Evolutionary conservation across 1,140 invertebrate species (phyloP), one percentile per base, ranked within the genome.

Genomic region (Charaxes varanes): DNA sequence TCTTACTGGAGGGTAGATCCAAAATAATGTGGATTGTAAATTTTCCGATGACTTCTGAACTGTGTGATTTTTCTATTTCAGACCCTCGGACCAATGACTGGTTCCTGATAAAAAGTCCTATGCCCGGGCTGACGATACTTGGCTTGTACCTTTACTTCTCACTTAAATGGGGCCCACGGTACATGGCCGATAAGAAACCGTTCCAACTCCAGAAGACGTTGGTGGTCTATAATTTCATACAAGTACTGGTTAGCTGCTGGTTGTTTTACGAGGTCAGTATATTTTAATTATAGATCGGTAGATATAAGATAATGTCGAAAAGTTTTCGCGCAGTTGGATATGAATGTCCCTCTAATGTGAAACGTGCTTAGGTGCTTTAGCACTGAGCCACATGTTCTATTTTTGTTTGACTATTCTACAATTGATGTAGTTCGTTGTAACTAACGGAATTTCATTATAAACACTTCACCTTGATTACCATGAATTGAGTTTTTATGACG

Each of bases 51-150:
- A n/a, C n/a, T n/a, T n/a, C n/a, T n/a, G n/a, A n/a, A n/a, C n/a
- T n/a, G n/a, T n/a, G n/a, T n/a, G n/a, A n/a, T n/a, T 42, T 37
- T 42, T 12, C 21, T 13, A 16, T 27, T 85, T 24, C 71, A 94
- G 93, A 95, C 88, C 87, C 87, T 2, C 88, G 95, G 54, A 94
- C 94, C 19, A 92, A 90, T 52, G 88, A 94, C 49, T 96, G 94
- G 94, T 91, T 93, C 45, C 76, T 97, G 6, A 93, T 96, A 78
- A 86, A 86, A 11, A 90, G 90, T 2, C 93, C 93, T 0, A 76
- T 91, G 10, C 93, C 93, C 0, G 92, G 93, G 0, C 59, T 91
- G 2, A 87, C 86, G 14, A 89, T 93, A 15, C 67, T 93, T 30
- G 84, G 88, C 15, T 86, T 89, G 8, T 94, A 93, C 46, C 64